phyloP scores from a whole-genome alignment of 2,888 invertebrate species.

The Erpobdella octoculata region DNA sequence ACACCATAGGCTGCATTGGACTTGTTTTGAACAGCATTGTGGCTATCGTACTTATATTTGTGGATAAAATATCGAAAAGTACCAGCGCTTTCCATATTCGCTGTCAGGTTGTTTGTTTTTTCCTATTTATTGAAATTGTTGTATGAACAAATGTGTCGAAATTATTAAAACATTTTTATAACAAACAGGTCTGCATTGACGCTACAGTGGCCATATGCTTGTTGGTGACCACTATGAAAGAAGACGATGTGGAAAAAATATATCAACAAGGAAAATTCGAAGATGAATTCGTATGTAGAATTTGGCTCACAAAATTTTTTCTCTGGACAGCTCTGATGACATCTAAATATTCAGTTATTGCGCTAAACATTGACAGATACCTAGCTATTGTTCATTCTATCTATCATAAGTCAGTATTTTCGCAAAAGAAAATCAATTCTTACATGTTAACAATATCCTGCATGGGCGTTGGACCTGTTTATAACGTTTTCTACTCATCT shows the following conservation, averaged over 20 bases:
- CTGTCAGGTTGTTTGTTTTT: neutral
- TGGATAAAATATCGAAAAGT: neutral
- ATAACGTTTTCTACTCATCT: constrained; percentile 23
- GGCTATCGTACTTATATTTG: neutral
- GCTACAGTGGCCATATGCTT: constrained; percentile 29
- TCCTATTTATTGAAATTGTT: neutral
- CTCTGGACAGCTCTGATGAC: constrained; percentile 34
- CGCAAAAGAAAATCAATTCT: constrained; percentile 23
- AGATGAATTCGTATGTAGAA: constrained; percentile 30
- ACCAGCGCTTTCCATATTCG: neutral
- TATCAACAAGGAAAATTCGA: neutral
- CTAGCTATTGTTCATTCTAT: constrained; percentile 34
- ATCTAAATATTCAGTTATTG: constrained; percentile 35
- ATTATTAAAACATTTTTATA: no score
- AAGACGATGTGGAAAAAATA: constrained; percentile 1
- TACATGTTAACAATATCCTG: constrained; percentile 24
- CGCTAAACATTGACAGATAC: constrained; percentile 34
- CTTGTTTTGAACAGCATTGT: neutral
- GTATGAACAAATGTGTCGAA: no score
- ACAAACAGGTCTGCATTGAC: constrained; percentile 30
- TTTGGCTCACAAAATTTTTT: constrained; percentile 35
- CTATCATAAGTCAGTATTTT: constrained; percentile 33
- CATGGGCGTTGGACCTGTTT: constrained; percentile 32
- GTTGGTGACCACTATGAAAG: constrained; percentile 24
- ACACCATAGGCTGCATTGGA: neutral